These are phyloP conservation scores for Scolopax bukidnonensis DNA, from an alignment of 2,797 vertebrate genomes.

Conservation along the genomic window DNA sequence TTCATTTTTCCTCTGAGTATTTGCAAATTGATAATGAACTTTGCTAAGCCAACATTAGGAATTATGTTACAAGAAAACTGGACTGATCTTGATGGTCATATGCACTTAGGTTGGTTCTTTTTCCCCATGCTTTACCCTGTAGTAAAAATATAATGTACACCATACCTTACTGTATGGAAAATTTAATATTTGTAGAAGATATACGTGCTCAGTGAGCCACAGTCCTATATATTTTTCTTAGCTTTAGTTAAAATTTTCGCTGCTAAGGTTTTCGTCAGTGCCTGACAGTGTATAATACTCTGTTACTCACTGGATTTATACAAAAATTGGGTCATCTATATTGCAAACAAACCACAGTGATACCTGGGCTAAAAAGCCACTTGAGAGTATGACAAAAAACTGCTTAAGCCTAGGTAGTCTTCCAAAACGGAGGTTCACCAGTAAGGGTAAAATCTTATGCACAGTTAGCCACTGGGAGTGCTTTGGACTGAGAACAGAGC, in stretches of 20 bases:
- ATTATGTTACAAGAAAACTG: constrained; percentile 35
- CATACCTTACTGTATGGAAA: constrained; percentile 19
- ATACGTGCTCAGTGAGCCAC: background rate
- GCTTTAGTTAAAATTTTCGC: constrained; percentile 8
- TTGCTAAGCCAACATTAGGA: constrained; percentile 43
- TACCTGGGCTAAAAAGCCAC: constrained; percentile 43
- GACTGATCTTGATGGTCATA: constrained; percentile 29
- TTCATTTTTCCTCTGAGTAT: background rate
- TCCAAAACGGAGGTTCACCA: background rate
- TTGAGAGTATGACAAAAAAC: constrained; percentile 20
- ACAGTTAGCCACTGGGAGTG: constrained; percentile 19
- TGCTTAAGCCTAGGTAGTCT: constrained; percentile 37
- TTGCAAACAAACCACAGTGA: constrained; percentile 63
- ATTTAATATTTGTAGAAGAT: constrained; percentile 18
- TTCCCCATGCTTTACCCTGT: background rate
- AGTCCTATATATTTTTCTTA: background rate
- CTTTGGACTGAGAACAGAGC: constrained; percentile 45
- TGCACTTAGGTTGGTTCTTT: constrained; percentile 20
- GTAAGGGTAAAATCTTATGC: background rate
- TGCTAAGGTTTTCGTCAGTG: constrained; percentile 23
- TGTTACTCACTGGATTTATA: background rate
- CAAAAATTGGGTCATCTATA: constrained; percentile 6
- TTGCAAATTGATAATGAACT: constrained; percentile 62
- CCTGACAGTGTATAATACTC: background rate
- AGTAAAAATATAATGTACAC: constrained; percentile 54